Base-by-base conservation (phyloP, 2,113 vertebrate genomes). In the Menura novaehollandiae region DNA sequence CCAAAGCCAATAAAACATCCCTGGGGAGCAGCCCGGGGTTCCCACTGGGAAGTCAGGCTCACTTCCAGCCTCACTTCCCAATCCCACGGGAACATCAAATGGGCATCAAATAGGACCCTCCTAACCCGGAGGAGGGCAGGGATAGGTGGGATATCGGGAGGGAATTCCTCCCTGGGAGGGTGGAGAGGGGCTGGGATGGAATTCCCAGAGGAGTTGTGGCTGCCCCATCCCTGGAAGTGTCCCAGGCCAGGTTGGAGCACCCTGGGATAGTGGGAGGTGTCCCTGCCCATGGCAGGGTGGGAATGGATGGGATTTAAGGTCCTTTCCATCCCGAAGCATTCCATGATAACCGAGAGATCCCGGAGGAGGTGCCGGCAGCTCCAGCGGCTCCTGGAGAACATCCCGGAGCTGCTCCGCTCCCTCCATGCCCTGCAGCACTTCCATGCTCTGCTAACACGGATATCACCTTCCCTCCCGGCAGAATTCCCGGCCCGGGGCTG, bases 21-120 rank as follows among this genome's bases (percentile, higher is more conserved):
- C 53, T 26, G n/a, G 51, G 68, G 79, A 43, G 46, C 9, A 12
- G 39, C 62, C n/a, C n/a, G 7, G 43, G 26, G 12, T 26, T 78
- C 46, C 67, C 19, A 6, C 11, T 9, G 16, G 63, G 67, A 35
- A 74, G 18, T 46, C 44, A 7, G 44, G 44, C 44, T 46, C 17
- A 6, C 13, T 23, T 9, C 5, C 5, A 58, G 46, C 82, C 62
- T 43, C 39, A 4, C 23, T 67, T 44, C 64, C 47, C 82, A 56
- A 62, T 12, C 6, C 66, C 47, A 7, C 18, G 17, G 44, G n/a
- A n/a, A n/a, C n/a, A n/a, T n/a, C n/a, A n/a, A n/a, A n/a, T n/a
- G n/a, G n/a, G n/a, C n/a, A 35, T 27, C 77, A 20, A 12, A 15
- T 7, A 8, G 0, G 51, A 41, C 35, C 37, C 1, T 0, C 3